Evolutionary conservation across 2,888 invertebrate species (phyloP).

Genomic region (Parnassius glacialis): DNA sequence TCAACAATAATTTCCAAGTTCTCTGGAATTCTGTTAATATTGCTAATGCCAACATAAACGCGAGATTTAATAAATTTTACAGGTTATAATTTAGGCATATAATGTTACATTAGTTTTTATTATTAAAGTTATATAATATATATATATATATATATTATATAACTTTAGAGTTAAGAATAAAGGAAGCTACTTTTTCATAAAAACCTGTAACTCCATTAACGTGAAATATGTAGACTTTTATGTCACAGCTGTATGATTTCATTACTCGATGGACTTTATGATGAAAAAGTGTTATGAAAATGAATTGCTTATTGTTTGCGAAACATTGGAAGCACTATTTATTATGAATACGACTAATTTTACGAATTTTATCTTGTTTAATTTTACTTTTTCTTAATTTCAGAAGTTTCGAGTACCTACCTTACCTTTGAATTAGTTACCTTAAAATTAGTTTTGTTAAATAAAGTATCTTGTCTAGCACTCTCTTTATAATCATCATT

Average conservation of each 20-base stretch:
- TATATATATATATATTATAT: no score
- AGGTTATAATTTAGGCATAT: constrained; percentile 17
- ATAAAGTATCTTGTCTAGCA: no score
- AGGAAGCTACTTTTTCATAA: constrained; percentile 25
- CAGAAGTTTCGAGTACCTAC: no score
- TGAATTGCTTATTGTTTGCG: not conserved
- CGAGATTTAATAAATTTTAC: constrained; percentile 14
- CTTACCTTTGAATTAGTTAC: no score
- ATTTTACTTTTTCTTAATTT: no score
- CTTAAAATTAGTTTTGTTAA: no score
- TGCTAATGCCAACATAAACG: constrained; percentile 14
- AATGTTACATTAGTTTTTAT: constrained; percentile 5
- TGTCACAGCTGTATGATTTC: constrained; percentile 19
- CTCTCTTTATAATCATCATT: no score
- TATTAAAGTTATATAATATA: constrained; percentile 19
- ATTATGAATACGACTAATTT: no score
- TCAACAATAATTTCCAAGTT: constrained; percentile 26
- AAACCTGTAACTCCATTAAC: constrained; percentile 23
- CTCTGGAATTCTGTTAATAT: constrained; percentile 24
- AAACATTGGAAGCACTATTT: not conserved
- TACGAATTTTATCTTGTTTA: no score
- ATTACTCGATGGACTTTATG: constrained; percentile 11
- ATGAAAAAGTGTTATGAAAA: constrained; percentile 7
- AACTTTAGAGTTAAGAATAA: no score
- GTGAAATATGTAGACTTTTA: constrained; percentile 25